These are phyloP conservation scores for Bombus cullumanus DNA, from an alignment of 1,140 invertebrate genomes.

Conservation along the genomic window DNA sequence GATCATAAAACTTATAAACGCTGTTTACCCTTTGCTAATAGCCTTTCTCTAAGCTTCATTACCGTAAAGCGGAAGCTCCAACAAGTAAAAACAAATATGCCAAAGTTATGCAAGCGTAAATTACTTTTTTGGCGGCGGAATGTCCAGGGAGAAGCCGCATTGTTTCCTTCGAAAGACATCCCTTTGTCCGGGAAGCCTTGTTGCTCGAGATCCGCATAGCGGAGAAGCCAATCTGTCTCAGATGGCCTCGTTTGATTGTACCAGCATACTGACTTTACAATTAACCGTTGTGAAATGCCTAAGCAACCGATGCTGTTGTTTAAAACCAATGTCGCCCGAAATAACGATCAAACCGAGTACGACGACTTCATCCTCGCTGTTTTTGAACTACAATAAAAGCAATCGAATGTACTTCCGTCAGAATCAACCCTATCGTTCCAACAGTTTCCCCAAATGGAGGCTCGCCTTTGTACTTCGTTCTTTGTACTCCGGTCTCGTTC, in stretches of 20 bases:
- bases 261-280: neutral
- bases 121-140: neutral
- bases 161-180: neutral
- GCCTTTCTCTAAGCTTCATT: neutral
- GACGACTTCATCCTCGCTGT: too few relatives aligned
- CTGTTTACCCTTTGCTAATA: too few relatives aligned
- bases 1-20: too few relatives aligned
- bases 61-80: too few relatives aligned
- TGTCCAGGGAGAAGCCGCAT: neutral
- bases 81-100: neutral
- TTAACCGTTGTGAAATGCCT: neutral
- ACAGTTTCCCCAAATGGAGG: slow-evolving; percentile 1
- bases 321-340: neutral
- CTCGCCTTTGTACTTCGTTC: neutral
- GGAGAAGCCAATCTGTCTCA: slow-evolving; percentile 15
- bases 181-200: neutral
- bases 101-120: neutral
- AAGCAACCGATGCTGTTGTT: neutral
- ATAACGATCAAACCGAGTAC: neutral
- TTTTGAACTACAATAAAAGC: neutral
- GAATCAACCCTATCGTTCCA: neutral
- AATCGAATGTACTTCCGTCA: neutral
- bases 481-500: neutral
- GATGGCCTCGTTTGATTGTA: slow-evolving; percentile 12
- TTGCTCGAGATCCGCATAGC: neutral